phyloP scores from a whole-genome alignment of 2,888 invertebrate species.

The Sepiola atlantica region DNA sequence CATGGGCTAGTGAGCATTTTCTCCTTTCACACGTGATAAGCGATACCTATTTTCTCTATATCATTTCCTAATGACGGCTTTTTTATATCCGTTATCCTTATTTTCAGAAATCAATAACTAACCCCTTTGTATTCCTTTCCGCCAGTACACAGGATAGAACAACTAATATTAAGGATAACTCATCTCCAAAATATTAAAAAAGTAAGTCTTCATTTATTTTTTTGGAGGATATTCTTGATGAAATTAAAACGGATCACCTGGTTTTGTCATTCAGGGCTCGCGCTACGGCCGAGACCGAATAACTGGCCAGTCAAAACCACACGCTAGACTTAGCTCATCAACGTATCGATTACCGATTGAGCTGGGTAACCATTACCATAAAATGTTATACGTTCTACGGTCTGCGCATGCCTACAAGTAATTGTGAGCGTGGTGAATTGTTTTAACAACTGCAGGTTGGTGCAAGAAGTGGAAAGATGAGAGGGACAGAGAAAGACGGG shows the following conservation, averaged over 20 bases:
- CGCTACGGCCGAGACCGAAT: neutral
- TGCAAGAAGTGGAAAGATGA: neutral
- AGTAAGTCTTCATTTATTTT: neutral
- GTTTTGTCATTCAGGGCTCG: neutral
- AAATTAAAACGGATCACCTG: neutral
- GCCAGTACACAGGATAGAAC: too few species aligned
- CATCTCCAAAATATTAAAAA: neutral
- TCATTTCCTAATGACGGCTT: too few species aligned
- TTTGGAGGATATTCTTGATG: neutral
- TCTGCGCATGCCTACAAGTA: neutral
- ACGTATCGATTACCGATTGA: constrained; percentile 32
- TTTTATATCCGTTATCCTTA: too few species aligned
- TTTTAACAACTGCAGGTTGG: neutral
- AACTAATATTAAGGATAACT: too few species aligned
- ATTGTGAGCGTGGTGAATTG: constrained; percentile 15
- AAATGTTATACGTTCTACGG: neutral
- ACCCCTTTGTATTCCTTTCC: too few species aligned
- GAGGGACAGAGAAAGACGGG: too few species aligned
- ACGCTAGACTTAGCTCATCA: constrained; percentile 8
- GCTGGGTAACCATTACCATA: constrained; percentile 13
- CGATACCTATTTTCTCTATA: too few species aligned
- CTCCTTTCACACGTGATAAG: too few species aligned
- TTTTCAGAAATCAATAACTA: too few species aligned
- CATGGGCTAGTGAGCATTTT: too few species aligned
- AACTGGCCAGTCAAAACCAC: neutral